Conservation (phyloP, 1,140 invertebrate species). For the Lepidurus packardi region DNA sequence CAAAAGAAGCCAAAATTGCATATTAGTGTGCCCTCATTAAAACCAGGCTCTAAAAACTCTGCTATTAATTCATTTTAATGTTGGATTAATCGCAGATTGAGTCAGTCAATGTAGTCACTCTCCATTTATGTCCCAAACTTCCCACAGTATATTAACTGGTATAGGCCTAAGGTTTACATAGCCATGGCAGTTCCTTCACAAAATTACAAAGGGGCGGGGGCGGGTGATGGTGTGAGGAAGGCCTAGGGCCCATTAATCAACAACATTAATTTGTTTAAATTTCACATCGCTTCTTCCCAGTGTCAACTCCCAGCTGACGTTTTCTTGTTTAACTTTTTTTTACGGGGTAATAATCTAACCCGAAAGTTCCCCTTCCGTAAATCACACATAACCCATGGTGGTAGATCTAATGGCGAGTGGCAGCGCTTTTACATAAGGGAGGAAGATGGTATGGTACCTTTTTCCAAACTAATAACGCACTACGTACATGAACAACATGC, state of each 20-base stretch:
- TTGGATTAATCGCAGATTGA: no score
- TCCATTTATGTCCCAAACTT: not conserved
- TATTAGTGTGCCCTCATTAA: no score
- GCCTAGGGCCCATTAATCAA: not conserved
- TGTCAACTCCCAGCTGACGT: no score
- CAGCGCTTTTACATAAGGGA: not conserved
- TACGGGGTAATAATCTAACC: no score
- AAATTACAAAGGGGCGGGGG: not conserved
- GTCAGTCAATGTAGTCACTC: not conserved
- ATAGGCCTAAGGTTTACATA: slow-evolving; percentile 14
- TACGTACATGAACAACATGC: not conserved
- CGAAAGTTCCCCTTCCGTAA: no score
- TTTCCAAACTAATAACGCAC: not conserved
- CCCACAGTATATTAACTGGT: slow-evolving; percentile 10
- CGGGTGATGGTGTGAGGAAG: not conserved
- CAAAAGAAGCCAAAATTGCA: no score
- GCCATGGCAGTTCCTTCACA: slow-evolving; percentile 8
- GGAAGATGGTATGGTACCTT: not conserved
- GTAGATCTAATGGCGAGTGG: no score
- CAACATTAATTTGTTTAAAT: no score
- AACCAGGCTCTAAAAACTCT: no score
- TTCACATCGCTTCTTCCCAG: no score
- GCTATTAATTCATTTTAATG: no score
- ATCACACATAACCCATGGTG: not conserved
- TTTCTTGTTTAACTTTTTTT: no score